phyloP scores from a whole-genome alignment of 2,888 invertebrate genomes.

The Parnassius smintheus region DNA sequence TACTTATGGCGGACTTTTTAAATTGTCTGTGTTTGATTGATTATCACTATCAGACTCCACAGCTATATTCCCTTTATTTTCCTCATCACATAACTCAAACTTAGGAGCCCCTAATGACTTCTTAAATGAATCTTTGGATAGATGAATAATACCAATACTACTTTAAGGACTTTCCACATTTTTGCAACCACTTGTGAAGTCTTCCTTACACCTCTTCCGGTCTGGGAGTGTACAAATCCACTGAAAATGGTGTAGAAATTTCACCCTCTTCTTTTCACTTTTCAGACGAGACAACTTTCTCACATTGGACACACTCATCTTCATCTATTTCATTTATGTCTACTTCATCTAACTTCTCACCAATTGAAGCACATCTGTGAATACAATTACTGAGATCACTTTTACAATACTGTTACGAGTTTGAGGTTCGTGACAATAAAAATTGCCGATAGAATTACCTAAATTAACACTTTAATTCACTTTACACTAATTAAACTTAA shows the following conservation, averaged over 20 bases:
- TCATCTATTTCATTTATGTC: conserved; percentile 55
- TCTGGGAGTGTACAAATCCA: conserved; percentile 59
- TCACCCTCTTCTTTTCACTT: conserved; percentile 68
- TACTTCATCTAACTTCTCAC: conserved; percentile 57
- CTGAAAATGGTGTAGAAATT: conserved; percentile 56
- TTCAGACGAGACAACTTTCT: conserved; percentile 59
- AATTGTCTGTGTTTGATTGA: conserved; percentile 59
- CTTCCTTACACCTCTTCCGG: conserved; percentile 63
- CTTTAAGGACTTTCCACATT: conserved; percentile 70
- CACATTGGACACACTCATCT: conserved; percentile 49
- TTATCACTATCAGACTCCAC: conserved; percentile 65
- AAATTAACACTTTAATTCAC: no score
- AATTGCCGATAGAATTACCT: no score
- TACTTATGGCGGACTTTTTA: no score
- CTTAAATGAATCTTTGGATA: conserved; percentile 39
- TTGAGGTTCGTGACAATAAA: no score
- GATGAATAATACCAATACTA: conserved; percentile 73
- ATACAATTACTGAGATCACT: conserved; percentile 60
- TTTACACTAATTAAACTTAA: no score
- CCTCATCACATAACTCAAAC: conserved; percentile 53
- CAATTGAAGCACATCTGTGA: conserved; percentile 68
- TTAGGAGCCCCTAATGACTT: conserved; percentile 37
- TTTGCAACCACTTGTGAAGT: conserved; percentile 76
- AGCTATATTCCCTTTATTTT: conserved; percentile 77
- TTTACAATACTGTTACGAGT: no score